Conservation (phyloP, 2,113 vertebrate genomes). For the Tor tambroides region DNA sequence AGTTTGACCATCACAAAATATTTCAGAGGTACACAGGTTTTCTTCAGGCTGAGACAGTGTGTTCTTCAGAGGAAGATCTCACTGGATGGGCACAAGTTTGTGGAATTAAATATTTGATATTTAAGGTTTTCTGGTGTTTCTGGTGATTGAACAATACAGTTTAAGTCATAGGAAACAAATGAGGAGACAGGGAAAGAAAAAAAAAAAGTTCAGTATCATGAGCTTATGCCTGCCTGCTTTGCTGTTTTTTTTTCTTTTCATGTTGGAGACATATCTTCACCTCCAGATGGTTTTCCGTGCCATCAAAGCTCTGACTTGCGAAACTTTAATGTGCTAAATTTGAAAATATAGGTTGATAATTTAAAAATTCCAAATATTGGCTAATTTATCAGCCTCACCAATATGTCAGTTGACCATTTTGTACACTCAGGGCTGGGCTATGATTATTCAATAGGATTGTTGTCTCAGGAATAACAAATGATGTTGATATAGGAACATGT, state of each 20-base stretch:
- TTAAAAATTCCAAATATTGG: not conserved
- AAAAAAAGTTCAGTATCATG: too few species aligned
- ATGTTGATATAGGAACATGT: not conserved
- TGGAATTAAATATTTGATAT: not conserved
- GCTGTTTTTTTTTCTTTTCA: not conserved
- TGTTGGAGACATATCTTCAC: not conserved
- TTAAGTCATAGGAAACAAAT: not conserved
- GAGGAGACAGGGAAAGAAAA: not conserved
- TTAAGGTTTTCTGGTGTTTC: not conserved
- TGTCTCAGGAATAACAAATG: conserved; percentile 11
- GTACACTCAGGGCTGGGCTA: not conserved
- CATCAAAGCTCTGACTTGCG: not conserved
- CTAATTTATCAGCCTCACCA: not conserved
- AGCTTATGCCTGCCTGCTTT: not conserved
- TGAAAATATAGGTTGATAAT: not conserved
- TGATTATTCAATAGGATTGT: not conserved
- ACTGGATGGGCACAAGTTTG: not conserved
- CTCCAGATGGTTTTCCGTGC: not conserved
- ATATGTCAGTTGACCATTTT: not conserved
- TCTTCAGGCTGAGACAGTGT: not conserved
- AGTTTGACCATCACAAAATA: not conserved
- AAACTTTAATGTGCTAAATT: not conserved
- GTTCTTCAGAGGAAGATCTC: not conserved
- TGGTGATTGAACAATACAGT: not conserved
- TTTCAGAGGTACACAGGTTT: not conserved